Percentiles rank a stretch among this genome's conserved stretches.
Conservation (phyloP, 2,797 vertebrate species). For the Heterohyrax brucei region DNA sequence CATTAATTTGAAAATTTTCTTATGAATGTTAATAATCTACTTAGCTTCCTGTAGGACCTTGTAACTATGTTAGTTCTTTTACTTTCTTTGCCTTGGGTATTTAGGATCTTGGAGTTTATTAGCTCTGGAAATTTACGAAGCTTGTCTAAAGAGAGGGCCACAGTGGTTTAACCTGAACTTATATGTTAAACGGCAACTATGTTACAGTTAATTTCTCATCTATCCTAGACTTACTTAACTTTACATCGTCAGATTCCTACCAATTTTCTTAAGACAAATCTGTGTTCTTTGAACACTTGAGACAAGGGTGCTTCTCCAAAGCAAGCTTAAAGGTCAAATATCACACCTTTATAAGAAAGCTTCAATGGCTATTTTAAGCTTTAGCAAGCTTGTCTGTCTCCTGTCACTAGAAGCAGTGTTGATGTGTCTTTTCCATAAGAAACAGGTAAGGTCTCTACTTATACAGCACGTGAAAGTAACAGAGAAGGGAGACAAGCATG, state of each 20-base stretch:
- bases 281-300: slow-evolving; percentile 75
- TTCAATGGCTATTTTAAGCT: slow-evolving; percentile 80
- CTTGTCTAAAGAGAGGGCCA: slow-evolving; percentile 79
- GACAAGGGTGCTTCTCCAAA: slow-evolving; percentile 80
- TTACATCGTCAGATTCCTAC: slow-evolving; percentile 71
- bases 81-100: slow-evolving; percentile 80
- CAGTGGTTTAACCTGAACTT: slow-evolving; percentile 68
- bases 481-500: background rate
- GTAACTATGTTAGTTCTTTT: slow-evolving; percentile 79
- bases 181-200: slow-evolving; percentile 72
- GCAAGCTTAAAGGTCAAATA: slow-evolving; percentile 84
- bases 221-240: slow-evolving; percentile 71
- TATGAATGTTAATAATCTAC: slow-evolving; percentile 83
- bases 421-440: slow-evolving; percentile 5
- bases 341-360: slow-evolving; percentile 76
- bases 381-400: slow-evolving; percentile 70
- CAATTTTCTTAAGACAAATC: slow-evolving; percentile 75
- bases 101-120: slow-evolving; percentile 79
- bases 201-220: slow-evolving; percentile 67
- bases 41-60: slow-evolving; percentile 79
- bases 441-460: slow-evolving; percentile 22
- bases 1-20: slow-evolving; percentile 84
- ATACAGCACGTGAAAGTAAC: slow-evolving; percentile 24
- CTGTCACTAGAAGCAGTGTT: slow-evolving; percentile 71
- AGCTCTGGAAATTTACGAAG: slow-evolving; percentile 82